Base-by-base conservation (phyloP, 37 sponge, comb jelly and placozoan genomes). In the Aplysina aerophoba region DNA sequence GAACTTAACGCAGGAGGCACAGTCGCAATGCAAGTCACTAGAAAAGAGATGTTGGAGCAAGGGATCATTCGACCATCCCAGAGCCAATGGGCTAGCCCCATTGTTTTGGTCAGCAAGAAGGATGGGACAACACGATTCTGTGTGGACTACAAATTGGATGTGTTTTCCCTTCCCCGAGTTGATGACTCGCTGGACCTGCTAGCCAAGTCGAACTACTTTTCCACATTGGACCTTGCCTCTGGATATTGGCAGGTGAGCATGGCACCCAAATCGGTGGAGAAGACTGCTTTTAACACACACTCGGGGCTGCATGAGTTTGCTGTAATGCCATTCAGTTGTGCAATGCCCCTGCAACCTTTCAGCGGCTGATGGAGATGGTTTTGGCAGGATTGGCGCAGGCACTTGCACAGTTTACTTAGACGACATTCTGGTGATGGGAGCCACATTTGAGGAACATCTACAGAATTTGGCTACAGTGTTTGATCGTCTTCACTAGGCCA, bases 141-240 rank as follows among this genome's bases (percentile, higher is more conserved):
- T 77, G 80, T 90, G 0, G 90, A 90, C 56, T 92, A 92, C 57
- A 88, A 82, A 34, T 55, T 79, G 75, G 93, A 92, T 66, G 83
- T 35, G 28, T 92, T 80, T 50, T 89, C 92, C 17, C 81, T 92
- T 4, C 92, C 92, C 0, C 17, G 85, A 34, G 69, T 92, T 35
- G 81, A 84, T 57, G 77, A 83, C 55, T 44, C 84, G 21, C 83
- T 91, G 0, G 88, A 84, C 60, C 25, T 55, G 28, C 55, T 85
- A 21, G 22, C 73, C 33, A 25, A 44, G 44, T 56, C 66, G n/a
- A 55, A 24, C 27, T 86, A 64, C 67, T 87, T 87, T 40, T 50
- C 87, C 13, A 87, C 87, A 53, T 33, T 87, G 31, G 87, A 87
- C 73, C 82, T 87, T 25, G 57, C 59, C 3, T 40, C 81, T 19